Conservation (phyloP, 2,113 vertebrate species). For the Oncorhynchus tshawytscha region DNA sequence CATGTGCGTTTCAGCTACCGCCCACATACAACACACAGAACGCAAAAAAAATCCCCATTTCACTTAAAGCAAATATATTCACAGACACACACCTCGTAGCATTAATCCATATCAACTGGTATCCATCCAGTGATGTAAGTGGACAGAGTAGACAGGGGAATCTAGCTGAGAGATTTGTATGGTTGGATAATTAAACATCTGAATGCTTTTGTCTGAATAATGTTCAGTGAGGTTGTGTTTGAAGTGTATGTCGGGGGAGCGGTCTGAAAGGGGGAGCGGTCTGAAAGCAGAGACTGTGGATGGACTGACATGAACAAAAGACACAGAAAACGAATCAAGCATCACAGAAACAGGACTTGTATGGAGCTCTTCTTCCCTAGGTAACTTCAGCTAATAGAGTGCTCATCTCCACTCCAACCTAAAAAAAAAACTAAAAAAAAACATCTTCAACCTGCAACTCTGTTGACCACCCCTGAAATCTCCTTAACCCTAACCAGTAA, state of each 20-base stretch:
- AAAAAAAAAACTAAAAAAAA: no score
- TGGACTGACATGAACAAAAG: background rate
- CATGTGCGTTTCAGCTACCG: no score
- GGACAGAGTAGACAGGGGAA: background rate
- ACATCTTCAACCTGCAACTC: no score
- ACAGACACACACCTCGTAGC: background rate
- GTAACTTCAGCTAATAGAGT: no score
- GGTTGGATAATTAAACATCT: conserved; percentile 38
- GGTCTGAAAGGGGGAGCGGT: background rate
- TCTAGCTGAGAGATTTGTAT: conserved; percentile 18
- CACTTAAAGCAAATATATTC: conserved; percentile 34
- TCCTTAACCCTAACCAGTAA: no score
- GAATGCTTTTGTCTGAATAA: conserved; percentile 33
- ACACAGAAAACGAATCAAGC: conserved; percentile 19
- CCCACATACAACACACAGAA: no score
- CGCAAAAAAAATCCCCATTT: no score
- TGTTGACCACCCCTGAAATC: no score
- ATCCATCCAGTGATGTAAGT: conserved; percentile 2
- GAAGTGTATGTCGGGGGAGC: background rate
- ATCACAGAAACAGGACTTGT: conserved; percentile 11
- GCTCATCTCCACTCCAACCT: background rate
- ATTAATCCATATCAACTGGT: background rate
- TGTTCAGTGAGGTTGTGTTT: background rate
- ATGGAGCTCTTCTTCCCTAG: background rate
- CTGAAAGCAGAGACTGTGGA: background rate